phyloP scores from a whole-genome alignment of 2,113 vertebrate genomes.

The Bagarius yarrelli region DNA sequence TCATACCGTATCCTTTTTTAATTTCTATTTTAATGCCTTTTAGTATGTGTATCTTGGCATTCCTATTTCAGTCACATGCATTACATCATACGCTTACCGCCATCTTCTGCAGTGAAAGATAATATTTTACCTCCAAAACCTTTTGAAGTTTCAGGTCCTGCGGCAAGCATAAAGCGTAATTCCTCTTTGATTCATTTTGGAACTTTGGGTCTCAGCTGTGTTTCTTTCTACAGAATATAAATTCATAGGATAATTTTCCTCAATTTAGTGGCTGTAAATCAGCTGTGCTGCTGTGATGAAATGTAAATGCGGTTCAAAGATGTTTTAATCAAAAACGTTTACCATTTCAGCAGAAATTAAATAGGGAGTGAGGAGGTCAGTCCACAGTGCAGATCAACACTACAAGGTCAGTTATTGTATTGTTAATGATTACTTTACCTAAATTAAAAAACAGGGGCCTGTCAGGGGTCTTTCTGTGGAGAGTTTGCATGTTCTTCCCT shows the following conservation, averaged over 20 bases:
- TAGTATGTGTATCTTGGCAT: no score
- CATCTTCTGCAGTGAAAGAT: not conserved
- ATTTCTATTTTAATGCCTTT: no score
- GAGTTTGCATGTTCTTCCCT: no score
- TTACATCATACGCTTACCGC: not conserved
- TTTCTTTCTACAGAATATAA: not conserved
- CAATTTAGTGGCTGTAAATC: not conserved
- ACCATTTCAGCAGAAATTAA: not conserved
- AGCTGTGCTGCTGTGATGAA: not conserved
- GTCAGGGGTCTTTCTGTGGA: no score
- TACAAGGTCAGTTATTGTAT: not conserved
- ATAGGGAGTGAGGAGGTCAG: not conserved
- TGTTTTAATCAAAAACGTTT: not conserved
- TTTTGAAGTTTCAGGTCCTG: not conserved
- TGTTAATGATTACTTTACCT: not conserved
- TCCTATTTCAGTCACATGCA: not conserved
- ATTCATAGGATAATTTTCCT: not conserved
- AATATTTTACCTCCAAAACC: not conserved
- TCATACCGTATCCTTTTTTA: not conserved
- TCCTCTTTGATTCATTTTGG: not conserved
- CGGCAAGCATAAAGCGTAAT: not conserved
- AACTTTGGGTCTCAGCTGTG: not conserved
- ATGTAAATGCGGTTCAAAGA: not conserved
- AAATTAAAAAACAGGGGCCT: not conserved
- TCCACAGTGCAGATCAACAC: not conserved